phyloP scores from a whole-genome alignment of 2,113 vertebrate genomes.

The Ictalurus punctatus region DNA sequence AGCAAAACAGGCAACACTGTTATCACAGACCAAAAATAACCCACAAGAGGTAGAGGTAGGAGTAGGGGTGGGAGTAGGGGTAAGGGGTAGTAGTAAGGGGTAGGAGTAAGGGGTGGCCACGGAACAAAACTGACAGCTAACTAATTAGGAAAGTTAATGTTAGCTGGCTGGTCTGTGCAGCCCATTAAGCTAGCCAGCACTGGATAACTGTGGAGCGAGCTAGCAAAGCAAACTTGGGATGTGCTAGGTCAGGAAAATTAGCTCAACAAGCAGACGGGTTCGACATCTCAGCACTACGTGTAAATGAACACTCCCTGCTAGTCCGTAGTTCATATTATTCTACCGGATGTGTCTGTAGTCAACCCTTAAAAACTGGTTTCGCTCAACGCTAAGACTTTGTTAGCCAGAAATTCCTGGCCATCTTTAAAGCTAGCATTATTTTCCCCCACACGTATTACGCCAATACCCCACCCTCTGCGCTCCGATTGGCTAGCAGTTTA shows the following conservation, averaged over 20 bases:
- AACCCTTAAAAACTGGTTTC: neutral
- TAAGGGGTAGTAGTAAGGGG: neutral
- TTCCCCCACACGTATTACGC: slow-evolving; percentile 24
- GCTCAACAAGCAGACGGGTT: neutral
- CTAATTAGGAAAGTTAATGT: neutral
- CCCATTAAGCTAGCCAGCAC: neutral
- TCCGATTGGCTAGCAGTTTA: neutral
- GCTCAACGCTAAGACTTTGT: slow-evolving; percentile 22
- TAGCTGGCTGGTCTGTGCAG: neutral
- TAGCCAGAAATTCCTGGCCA: slow-evolving; percentile 16
- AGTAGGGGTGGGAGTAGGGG: neutral
- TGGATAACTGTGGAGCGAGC: neutral
- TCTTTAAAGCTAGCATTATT: slow-evolving; percentile 18
- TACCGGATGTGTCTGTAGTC: neutral
- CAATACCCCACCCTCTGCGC: neutral
- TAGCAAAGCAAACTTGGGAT: slow-evolving; percentile 6
- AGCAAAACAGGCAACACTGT: neutral
- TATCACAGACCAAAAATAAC: neutral
- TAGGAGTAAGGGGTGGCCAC: too few relatives aligned
- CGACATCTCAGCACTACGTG: neutral
- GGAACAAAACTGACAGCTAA: neutral
- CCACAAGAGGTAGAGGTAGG: neutral
- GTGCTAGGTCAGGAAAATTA: neutral
- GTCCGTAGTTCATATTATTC: neutral
- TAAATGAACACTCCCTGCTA: neutral